Evolutionary conservation across 2,113 vertebrate genomes (phyloP).

Genomic region (Mustela nigripes): DNA sequence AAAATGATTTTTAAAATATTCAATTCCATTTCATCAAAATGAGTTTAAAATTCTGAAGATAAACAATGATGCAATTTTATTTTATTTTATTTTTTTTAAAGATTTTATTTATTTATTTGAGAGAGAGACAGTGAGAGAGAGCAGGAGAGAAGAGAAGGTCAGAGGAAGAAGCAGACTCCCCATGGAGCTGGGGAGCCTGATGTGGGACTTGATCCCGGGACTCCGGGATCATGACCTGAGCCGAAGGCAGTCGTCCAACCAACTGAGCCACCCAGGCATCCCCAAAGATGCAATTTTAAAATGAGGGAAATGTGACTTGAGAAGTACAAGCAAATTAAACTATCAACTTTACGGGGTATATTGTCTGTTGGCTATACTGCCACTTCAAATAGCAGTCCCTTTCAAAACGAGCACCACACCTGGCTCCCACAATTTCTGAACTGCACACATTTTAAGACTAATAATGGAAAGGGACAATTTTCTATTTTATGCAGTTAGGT

Average conservation of each 20-base stretch:
- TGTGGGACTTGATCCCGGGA: no score
- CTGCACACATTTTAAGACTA: not conserved
- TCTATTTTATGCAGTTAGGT: not conserved
- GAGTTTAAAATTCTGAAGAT: slow-evolving; percentile 19
- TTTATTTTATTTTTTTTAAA: no score
- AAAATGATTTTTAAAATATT: slow-evolving; percentile 45
- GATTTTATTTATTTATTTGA: no score
- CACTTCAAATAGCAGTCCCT: not conserved
- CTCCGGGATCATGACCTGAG: no score
- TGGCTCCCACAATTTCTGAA: not conserved
- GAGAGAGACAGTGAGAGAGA: no score
- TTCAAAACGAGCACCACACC: not conserved
- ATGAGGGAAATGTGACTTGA: not conserved
- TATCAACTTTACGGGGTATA: not conserved
- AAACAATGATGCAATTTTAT: slow-evolving; percentile 46
- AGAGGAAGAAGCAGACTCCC: no score
- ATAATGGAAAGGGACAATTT: slow-evolving; percentile 10
- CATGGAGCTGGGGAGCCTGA: no score
- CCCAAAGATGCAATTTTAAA: slow-evolving; percentile 28
- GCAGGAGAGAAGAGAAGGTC: no score
- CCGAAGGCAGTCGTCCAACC: no score
- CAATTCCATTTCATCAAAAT: not conserved
- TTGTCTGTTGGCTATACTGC: not conserved
- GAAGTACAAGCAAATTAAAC: not conserved
- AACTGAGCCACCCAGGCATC: no score